Percentiles rank a stretch among this genome's conserved stretches.
Conservation (phyloP, 2,888 invertebrate genomes). For the Cerastis rubricosa region DNA sequence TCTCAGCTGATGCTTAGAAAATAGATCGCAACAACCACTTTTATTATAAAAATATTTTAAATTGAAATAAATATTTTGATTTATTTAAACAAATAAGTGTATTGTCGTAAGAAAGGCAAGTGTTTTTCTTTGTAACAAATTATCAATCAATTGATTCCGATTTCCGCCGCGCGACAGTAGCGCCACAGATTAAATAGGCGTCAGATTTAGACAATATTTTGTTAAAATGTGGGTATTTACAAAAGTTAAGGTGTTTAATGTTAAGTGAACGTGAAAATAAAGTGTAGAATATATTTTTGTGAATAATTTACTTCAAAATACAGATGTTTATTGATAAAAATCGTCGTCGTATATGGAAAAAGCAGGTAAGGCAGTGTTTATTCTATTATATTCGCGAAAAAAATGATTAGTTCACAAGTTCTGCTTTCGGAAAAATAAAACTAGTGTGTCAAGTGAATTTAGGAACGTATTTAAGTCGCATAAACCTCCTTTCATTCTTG, state of each 20-base stretch:
- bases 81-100: neutral
- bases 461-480: neutral
- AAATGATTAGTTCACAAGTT: neutral
- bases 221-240: constrained; percentile 63
- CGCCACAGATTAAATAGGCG: constrained; percentile 55
- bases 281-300: constrained; percentile 55
- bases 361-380: constrained; percentile 33
- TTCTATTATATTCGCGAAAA: neutral
- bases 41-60: neutral
- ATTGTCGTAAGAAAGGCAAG: neutral
- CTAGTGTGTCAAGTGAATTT: neutral
- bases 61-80: constrained; percentile 14
- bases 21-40: constrained; percentile 9
- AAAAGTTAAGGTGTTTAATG: constrained; percentile 23
- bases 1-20: neutral
- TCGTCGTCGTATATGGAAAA: constrained; percentile 17
- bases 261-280: constrained; percentile 7
- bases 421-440: neutral
- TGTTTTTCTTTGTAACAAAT: constrained; percentile 27
- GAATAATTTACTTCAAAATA: constrained; percentile 36
- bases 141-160: constrained; percentile 66
- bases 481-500: no score
- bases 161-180: constrained; percentile 56
- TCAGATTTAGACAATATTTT: constrained; percentile 38
- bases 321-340: constrained; percentile 21